Evolutionary conservation across 2,113 vertebrate genomes (phyloP), one percentile per base, ranked within the genome.

Genomic region (Chaenocephalus aceratus): DNA sequence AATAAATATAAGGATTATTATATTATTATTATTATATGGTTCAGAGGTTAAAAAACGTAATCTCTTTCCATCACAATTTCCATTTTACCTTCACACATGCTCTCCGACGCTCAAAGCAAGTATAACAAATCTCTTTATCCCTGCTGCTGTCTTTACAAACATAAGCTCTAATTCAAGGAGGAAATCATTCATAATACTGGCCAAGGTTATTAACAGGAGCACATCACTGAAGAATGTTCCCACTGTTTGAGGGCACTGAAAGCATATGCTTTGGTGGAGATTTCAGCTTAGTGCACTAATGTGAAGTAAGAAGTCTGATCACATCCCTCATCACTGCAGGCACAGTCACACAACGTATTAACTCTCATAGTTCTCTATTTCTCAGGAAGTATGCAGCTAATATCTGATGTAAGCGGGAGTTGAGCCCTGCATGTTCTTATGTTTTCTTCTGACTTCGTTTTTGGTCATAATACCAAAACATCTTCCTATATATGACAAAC

Each of bases 71-170:
- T 21, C n/a, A 10, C 15, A 67, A 61, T 77, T 59, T 73, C 52
- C n/a, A 62, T 72, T 72, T 82, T 85, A 83, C 83, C 77, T 84
- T 82, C 85, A 87, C 74, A 75, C 57, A 52, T 65, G 60, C 52
- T 58, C 73, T 69, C 14, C 21, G n/a, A 36, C 10, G 36, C 83
- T 87, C 76, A 57, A 70, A 83, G 76, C 73, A 49, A 70, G 78
- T 73, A 41, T 21, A 54, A 61, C 75, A 89, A 91, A 86, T 77
- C 80, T 81, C 80, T 82, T 75, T 58, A 82, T 86, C 72, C 77
- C 62, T 18, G 46, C 79, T 23, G 51, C 63, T 45, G 84, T 68
- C 84, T 84, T 79, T 70, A 81, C 80, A 72, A 85, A 87, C 64
- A 67, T 82, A 75, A 88, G 86, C 83, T 87, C 46, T 45, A 51